Percentiles rank a stretch among this genome's conserved stretches.
phyloP scores from a whole-genome alignment of 2,888 invertebrate genomes.

The Drosophila siamana region DNA sequence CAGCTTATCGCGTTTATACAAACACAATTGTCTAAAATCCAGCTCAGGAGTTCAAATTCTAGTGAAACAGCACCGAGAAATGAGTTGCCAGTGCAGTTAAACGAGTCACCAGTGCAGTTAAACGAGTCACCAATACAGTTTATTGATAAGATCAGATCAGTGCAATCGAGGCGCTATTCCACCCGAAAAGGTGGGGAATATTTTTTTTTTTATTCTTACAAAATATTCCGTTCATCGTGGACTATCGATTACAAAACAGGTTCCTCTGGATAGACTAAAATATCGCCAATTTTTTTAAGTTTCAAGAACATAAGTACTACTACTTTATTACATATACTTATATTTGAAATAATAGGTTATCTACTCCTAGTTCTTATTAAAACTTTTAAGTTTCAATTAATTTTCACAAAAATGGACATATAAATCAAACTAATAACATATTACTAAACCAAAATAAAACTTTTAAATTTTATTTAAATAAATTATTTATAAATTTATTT shows the following conservation, averaged over 20 bases:
- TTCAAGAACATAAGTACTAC: slow-evolving; percentile 88
- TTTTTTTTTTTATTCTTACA: too few relatives aligned
- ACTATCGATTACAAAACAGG: slow-evolving; percentile 89
- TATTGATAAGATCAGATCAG: too few relatives aligned
- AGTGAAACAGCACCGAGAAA: too few relatives aligned
- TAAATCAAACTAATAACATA: slow-evolving; percentile 87
- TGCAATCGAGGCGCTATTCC: too few relatives aligned
- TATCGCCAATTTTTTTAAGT: slow-evolving; percentile 90
- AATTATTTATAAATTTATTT: slow-evolving; percentile 39
- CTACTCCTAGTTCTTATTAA: slow-evolving; percentile 88
- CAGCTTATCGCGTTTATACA: too few relatives aligned
- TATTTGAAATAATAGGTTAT: slow-evolving; percentile 88
- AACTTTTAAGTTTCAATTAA: slow-evolving; percentile 88
- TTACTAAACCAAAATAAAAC: slow-evolving; percentile 86
- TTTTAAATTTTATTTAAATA: slow-evolving; percentile 12
- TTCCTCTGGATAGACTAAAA: slow-evolving; percentile 90
- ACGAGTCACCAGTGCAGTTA: too few relatives aligned
- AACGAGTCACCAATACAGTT: too few relatives aligned
- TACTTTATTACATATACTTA: slow-evolving; percentile 86
- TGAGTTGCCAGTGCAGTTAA: too few relatives aligned
- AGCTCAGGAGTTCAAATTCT: too few relatives aligned
- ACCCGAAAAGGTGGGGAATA: too few relatives aligned
- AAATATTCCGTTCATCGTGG: too few relatives aligned
- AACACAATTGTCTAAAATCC: too few relatives aligned
- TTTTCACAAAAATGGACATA: slow-evolving; percentile 87